A percentile compares a stretch with the other conserved stretches of the same genome.
phyloP scores from a whole-genome alignment of 2,113 vertebrate genomes.

The Peromyscus leucopus region DNA sequence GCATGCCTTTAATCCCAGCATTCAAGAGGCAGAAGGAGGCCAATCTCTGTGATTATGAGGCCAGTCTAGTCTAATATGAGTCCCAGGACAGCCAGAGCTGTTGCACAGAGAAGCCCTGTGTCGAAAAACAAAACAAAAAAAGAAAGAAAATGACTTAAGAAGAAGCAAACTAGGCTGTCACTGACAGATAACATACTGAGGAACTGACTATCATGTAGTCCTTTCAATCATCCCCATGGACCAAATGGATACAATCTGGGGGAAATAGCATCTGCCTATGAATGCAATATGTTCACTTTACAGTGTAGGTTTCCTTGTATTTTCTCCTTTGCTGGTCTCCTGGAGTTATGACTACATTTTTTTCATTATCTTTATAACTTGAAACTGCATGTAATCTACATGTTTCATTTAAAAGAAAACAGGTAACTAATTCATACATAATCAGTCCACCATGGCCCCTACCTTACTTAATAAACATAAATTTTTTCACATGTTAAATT shows the following conservation, averaged over 20 bases:
- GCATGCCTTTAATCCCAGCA: background rate
- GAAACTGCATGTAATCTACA: background rate
- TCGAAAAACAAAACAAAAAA: background rate
- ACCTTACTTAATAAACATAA: background rate
- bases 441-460: background rate
- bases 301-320: background rate
- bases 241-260: background rate
- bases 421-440: background rate
- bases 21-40: background rate
- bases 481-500: slow-evolving; percentile 3
- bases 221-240: background rate
- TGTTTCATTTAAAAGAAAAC: slow-evolving; percentile 13
- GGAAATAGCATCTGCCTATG: background rate
- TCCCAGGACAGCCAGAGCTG: background rate
- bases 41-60: background rate
- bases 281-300: background rate
- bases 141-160: background rate
- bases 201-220: background rate
- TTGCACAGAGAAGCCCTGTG: background rate
- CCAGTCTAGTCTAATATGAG: background rate
- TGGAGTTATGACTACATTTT: background rate
- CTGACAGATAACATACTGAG: background rate
- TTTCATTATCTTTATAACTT: slow-evolving; percentile 44
- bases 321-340: background rate
- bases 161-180: background rate